These are phyloP conservation scores for Phaetusa simplex DNA, from an alignment of 2,113 vertebrate genomes.

Conservation along the genomic window DNA sequence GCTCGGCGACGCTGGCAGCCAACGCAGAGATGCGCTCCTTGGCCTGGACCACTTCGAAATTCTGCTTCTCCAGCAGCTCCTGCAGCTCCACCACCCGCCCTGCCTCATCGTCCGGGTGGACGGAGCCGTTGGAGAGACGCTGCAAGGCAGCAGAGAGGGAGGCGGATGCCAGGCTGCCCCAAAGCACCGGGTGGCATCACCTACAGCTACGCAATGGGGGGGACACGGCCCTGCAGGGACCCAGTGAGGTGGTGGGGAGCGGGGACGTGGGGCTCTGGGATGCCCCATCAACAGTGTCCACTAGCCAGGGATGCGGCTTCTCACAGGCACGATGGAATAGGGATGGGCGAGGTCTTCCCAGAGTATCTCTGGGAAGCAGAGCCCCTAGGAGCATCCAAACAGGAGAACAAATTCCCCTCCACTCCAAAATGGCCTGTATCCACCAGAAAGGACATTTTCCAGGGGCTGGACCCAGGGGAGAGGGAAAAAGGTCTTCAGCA, in stretches of 20 bases:
- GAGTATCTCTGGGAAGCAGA: not conserved
- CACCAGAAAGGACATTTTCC: not conserved
- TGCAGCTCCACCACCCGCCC: slow-evolving; percentile 86
- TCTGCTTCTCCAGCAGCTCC: slow-evolving; percentile 92
- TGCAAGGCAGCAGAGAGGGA: slow-evolving; percentile 21
- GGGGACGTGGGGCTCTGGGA: not conserved
- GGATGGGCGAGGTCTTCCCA: not conserved
- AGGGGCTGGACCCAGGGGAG: not conserved
- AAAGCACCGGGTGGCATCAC: not conserved
- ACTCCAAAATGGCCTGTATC: not conserved
- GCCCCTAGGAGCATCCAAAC: accelerated
- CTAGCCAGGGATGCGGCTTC: not conserved
- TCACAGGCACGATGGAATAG: not conserved
- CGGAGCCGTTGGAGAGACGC: slow-evolving; percentile 83
- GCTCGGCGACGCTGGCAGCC: slow-evolving; percentile 80
- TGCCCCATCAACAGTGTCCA: not conserved
- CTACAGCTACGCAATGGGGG: not conserved
- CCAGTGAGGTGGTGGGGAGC: not conserved
- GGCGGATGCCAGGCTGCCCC: not conserved
- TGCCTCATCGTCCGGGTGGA: slow-evolving; percentile 84
- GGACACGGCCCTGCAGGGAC: not conserved
- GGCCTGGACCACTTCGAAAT: slow-evolving; percentile 87
- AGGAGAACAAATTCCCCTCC: not conserved
- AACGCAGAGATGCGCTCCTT: slow-evolving; percentile 84
- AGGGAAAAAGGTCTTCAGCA: not conserved